phyloP scores from a whole-genome alignment of 2,888 invertebrate species.

The Digitonthophagus gazella region DNA sequence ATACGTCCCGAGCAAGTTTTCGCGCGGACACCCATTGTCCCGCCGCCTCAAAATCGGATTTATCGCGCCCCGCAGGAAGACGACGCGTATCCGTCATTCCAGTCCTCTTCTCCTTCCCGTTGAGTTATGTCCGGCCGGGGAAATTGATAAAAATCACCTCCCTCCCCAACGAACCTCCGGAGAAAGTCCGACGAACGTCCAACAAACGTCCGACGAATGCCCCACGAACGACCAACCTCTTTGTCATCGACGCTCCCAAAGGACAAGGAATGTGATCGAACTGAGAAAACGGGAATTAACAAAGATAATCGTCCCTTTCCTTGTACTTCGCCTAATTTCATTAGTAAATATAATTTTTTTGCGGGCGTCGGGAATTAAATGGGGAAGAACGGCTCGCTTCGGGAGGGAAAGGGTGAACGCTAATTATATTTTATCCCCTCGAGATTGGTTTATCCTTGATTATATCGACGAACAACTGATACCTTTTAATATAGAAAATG shows the following conservation, averaged over 20 bases:
- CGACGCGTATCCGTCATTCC: neutral
- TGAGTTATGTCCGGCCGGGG: neutral
- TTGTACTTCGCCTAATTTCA: neutral
- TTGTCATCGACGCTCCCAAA: no score
- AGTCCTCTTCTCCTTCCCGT: neutral
- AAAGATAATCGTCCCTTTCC: neutral
- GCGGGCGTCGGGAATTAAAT: neutral
- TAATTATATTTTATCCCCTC: neutral
- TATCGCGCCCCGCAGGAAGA: neutral
- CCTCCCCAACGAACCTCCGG: neutral
- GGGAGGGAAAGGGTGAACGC: neutral
- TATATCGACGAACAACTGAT: no score
- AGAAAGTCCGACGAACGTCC: no score
- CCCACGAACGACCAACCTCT: no score
- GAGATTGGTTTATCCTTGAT: neutral
- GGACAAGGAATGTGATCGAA: neutral
- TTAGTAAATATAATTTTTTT: neutral
- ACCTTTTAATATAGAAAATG: no score
- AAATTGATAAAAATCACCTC: neutral
- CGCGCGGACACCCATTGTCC: neutral
- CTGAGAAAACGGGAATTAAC: neutral
- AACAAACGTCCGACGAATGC: no score
- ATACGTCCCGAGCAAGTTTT: neutral
- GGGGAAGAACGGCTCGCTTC: neutral
- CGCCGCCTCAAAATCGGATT: neutral